Percentiles rank a stretch among this genome's conserved stretches.
phyloP scores from a whole-genome alignment of 2,888 invertebrate genomes.

The Aethes cnicana region DNA sequence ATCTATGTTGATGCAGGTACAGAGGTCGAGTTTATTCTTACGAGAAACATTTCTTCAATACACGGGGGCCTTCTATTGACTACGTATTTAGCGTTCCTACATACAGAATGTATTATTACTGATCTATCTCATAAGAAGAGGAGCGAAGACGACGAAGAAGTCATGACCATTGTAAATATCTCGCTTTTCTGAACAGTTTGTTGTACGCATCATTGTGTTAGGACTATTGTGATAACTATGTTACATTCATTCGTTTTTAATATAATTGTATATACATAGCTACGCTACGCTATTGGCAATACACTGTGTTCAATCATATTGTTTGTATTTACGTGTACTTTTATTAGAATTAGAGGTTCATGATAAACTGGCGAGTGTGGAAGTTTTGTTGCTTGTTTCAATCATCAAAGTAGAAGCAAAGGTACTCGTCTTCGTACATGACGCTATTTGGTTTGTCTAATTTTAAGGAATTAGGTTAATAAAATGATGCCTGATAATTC shows the following conservation, averaged over 20 bases:
- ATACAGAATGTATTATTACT: slow-evolving; percentile 79
- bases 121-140: slow-evolving; percentile 47
- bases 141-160: slow-evolving; percentile 37
- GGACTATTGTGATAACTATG: slow-evolving; percentile 72
- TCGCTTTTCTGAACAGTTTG: slow-evolving; percentile 52
- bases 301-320: slow-evolving; percentile 24
- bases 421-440: too few relatives aligned
- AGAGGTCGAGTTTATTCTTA: slow-evolving; percentile 79
- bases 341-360: slow-evolving; percentile 44
- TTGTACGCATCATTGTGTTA: slow-evolving; percentile 68
- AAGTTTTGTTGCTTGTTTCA: too few relatives aligned
- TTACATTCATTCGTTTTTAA: slow-evolving; percentile 32
- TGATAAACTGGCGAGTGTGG: slow-evolving; percentile 64
- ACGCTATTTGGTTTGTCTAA: slow-evolving; percentile 20
- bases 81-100: slow-evolving; percentile 79
- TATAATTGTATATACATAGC: slow-evolving; percentile 26
- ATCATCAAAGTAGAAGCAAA: too few relatives aligned
- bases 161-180: slow-evolving; percentile 54
- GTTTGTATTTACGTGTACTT: slow-evolving; percentile 31
- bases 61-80: slow-evolving; percentile 73
- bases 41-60: slow-evolving; percentile 82
- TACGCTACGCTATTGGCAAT: slow-evolving; percentile 29
- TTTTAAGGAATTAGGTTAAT: slow-evolving; percentile 23
- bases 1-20: slow-evolving; percentile 78
- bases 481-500: slow-evolving; percentile 19